A percentile compares a stretch with the other conserved stretches of the same genome.
Conservation (phyloP, 1,140 invertebrate genomes). For the Thaumatotibia leucotreta region DNA sequence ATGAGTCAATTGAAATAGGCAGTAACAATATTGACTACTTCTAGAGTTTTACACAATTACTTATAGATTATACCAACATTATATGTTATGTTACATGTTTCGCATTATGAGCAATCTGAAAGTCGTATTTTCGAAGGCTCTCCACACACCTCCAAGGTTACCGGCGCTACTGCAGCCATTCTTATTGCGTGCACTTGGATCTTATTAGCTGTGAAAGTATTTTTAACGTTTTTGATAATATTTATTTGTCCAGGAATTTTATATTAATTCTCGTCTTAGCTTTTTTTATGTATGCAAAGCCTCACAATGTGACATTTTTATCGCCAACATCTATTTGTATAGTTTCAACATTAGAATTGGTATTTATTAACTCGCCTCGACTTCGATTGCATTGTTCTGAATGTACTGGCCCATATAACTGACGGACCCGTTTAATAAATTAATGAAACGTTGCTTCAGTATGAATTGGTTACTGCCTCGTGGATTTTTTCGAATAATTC, state of each 20-base stretch:
- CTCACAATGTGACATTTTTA: slow-evolving; percentile 27
- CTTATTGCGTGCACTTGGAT: slow-evolving; percentile 47
- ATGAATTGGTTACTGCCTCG: slow-evolving; percentile 26
- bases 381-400: not conserved
- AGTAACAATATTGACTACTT: too few species aligned
- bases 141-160: slow-evolving; percentile 39
- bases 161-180: slow-evolving; percentile 40
- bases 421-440: slow-evolving; percentile 28
- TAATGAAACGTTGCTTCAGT: slow-evolving; percentile 23
- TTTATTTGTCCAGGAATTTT: slow-evolving; percentile 52
- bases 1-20: too few species aligned
- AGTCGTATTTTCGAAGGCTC: slow-evolving; percentile 38
- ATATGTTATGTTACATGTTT: not conserved
- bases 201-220: slow-evolving; percentile 65
- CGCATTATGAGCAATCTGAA: slow-evolving; percentile 21
- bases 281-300: slow-evolving; percentile 61
- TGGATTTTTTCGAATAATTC: slow-evolving; percentile 28
- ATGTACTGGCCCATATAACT: slow-evolving; percentile 23
- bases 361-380: not conserved
- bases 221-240: slow-evolving; percentile 59
- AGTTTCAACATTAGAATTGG: not conserved
- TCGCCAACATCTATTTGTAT: slow-evolving; percentile 17
- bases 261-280: slow-evolving; percentile 60
- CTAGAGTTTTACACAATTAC: too few species aligned
- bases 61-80: too few species aligned